These are phyloP conservation scores for Amiota minor DNA, from an alignment of 2,888 invertebrate genomes.

Conservation along the genomic window DNA sequence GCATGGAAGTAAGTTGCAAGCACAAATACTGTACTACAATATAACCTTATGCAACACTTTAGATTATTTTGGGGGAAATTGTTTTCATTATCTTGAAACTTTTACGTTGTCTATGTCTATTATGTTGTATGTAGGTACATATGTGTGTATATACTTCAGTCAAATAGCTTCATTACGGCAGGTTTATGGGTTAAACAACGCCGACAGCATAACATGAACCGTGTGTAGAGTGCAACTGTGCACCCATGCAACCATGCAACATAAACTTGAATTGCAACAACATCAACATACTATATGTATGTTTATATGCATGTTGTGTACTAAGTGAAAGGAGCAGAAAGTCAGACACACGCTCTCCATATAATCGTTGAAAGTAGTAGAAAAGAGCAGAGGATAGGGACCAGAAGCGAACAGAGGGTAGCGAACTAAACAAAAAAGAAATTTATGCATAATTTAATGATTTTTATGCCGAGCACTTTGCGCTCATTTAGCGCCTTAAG, in stretches of 20 bases:
- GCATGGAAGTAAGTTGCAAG: no score
- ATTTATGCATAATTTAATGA: constrained; percentile 37
- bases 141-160: neutral
- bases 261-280: constrained; percentile 23
- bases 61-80: constrained; percentile 8
- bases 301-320: constrained; percentile 20
- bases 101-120: constrained; percentile 13
- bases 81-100: constrained; percentile 34
- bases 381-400: neutral
- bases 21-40: no score
- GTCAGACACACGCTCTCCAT: constrained; percentile 6
- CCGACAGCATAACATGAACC: constrained; percentile 13
- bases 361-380: neutral
- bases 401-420: neutral
- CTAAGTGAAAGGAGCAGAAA: constrained; percentile 31
- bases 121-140: no score
- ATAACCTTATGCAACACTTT: no score
- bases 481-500: constrained; percentile 39
- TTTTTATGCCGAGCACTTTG: constrained; percentile 36
- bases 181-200: constrained; percentile 32
- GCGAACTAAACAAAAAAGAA: neutral
- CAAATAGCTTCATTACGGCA: constrained; percentile 21
- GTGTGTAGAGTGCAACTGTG: neutral
- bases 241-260: constrained; percentile 13
- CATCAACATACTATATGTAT: constrained; percentile 4